These are phyloP conservation scores for Misgurnus anguillicaudatus DNA, from an alignment of 2,113 vertebrate species.

Conservation along the genomic window DNA sequence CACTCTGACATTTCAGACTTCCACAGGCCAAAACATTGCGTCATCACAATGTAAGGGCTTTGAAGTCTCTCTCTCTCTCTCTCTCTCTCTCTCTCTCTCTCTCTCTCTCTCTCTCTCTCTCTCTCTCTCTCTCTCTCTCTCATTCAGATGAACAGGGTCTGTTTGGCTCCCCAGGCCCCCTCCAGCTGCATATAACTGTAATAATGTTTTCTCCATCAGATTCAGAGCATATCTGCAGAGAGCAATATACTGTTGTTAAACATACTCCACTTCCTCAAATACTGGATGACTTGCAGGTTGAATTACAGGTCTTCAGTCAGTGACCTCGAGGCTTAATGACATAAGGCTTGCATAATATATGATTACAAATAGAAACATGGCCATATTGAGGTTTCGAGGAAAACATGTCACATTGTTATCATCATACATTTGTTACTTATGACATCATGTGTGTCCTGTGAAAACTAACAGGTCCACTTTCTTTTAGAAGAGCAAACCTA, in stretches of 20 bases:
- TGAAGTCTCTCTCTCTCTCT: conserved; percentile 9
- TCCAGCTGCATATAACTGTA: conserved; percentile 42
- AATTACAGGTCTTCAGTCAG: conserved; percentile 10
- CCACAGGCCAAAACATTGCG: conserved; percentile 24
- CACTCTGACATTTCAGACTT: conserved; percentile 39
- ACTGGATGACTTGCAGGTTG: neutral
- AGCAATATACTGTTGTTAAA: conserved; percentile 14
- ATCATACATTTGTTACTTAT: too few species aligned
- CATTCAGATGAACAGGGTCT: conserved; percentile 68
- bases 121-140: neutral
- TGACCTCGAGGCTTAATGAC: neutral
- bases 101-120: neutral
- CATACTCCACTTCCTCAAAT: neutral
- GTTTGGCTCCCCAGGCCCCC: conserved; percentile 79
- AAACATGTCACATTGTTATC: too few species aligned
- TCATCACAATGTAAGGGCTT: conserved; percentile 30
- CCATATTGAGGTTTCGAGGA: neutral
- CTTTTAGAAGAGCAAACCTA: too few species aligned
- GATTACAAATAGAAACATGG: neutral
- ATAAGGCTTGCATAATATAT: conserved; percentile 13
- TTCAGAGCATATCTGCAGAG: conserved; percentile 20
- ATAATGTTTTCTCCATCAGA: conserved; percentile 42
- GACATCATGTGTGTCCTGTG: too few species aligned
- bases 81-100: neutral
- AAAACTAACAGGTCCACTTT: too few species aligned